phyloP scores from a whole-genome alignment of 1,140 invertebrate genomes.

The Mylabris phalerata region DNA sequence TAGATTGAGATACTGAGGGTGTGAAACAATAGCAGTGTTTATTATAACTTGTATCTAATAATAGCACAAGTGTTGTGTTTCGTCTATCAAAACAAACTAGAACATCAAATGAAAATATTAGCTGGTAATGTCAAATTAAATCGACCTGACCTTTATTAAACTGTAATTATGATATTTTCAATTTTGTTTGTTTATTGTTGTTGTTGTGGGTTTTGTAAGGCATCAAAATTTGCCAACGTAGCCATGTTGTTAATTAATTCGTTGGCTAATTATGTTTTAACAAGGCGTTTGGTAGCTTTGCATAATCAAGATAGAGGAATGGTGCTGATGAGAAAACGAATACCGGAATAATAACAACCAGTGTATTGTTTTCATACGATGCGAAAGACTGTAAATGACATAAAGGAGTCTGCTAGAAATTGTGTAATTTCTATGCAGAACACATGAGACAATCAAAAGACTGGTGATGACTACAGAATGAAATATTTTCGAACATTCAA shows the following conservation, averaged over 20 bases:
- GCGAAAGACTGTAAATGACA: background rate
- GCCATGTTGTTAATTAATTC: constrained; percentile 9
- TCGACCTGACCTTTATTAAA: background rate
- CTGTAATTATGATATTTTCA: background rate
- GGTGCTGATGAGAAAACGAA: constrained; percentile 13
- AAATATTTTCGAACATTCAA: too few species aligned
- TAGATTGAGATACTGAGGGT: constrained; percentile 1
- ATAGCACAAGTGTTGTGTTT: constrained; percentile 11
- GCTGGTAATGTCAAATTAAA: too few species aligned
- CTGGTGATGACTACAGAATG: constrained; percentile 3
- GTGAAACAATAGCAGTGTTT: constrained; percentile 21
- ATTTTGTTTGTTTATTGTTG: background rate
- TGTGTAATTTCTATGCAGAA: constrained; percentile 26
- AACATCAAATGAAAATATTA: background rate
- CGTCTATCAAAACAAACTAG: background rate
- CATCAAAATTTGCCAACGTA: constrained; percentile 3
- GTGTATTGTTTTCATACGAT: constrained; percentile 1
- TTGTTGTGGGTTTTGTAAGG: background rate
- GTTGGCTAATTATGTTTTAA: constrained; percentile 13
- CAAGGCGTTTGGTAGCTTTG: constrained; percentile 11
- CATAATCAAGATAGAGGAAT: constrained; percentile 6
- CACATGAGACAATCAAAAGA: constrained; percentile 30
- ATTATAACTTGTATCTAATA: constrained; percentile 21
- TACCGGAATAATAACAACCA: background rate
- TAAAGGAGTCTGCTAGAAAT: background rate